Evolutionary conservation across 2,888 invertebrate species (phyloP).

Genomic region (Adelognathus sp.): DNA sequence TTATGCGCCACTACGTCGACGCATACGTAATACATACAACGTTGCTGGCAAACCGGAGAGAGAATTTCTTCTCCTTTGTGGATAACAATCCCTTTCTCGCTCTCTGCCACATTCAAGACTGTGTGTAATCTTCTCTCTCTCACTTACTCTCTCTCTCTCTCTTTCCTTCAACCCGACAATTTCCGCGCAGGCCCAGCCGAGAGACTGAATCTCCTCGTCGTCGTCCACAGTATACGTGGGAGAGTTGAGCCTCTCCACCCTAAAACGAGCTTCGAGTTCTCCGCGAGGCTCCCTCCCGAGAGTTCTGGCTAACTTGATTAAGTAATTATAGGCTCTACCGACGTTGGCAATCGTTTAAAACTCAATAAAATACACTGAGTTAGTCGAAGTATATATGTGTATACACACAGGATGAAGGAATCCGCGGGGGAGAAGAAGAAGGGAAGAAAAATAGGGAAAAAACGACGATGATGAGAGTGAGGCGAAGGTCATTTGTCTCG

Average conservation of each 20-base stretch:
- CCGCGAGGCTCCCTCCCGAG: slow-evolving; percentile 22
- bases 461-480: not conserved
- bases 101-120: not conserved
- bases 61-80: not conserved
- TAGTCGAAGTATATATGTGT: not conserved
- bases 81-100: not conserved
- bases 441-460: not conserved
- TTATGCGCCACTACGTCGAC: not conserved
- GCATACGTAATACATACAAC: not conserved
- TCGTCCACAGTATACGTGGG: not conserved
- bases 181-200: slow-evolving; percentile 1
- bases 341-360: slow-evolving; percentile 43
- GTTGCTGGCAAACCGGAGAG: not conserved
- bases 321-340: slow-evolving; percentile 32
- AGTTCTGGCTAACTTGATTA: slow-evolving; percentile 53
- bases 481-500: not conserved
- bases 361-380: slow-evolving; percentile 31
- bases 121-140: not conserved
- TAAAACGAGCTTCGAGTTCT: not conserved
- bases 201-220: not conserved
- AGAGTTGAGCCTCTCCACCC: not conserved
- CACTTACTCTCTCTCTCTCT: too few relatives aligned
- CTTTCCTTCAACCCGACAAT: not conserved
- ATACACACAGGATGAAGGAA: slow-evolving; percentile 16
- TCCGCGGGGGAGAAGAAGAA: not conserved